Conservation (phyloP, 2,888 invertebrate genomes). For the Xanthia togata region DNA sequence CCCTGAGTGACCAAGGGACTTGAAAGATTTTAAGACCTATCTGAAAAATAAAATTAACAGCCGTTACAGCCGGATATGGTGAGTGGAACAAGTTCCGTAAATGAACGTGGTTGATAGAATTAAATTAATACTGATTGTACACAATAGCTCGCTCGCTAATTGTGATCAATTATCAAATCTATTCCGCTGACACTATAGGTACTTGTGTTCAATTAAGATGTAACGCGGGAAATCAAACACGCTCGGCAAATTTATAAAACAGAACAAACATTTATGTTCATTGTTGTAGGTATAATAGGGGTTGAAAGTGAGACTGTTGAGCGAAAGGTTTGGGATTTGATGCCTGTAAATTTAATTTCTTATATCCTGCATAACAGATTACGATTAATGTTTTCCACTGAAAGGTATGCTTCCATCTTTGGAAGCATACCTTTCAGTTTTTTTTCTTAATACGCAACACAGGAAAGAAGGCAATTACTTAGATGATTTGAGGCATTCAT, state of each 20-base stretch:
- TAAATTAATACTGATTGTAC: slow-evolving; percentile 39
- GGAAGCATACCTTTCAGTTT: not conserved
- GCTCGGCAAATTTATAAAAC: slow-evolving; percentile 19
- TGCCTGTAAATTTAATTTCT: not conserved
- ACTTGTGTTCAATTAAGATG: slow-evolving; percentile 44
- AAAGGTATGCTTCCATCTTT: too few species aligned
- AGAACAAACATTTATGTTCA: not conserved
- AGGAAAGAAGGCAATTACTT: not conserved
- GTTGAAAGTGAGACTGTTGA: too few species aligned
- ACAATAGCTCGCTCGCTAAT: slow-evolving; percentile 47
- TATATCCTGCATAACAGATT: too few species aligned
- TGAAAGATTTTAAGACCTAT: not conserved
- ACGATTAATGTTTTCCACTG: not conserved
- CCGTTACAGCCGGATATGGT: too few species aligned
- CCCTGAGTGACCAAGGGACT: too few species aligned
- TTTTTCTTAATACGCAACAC: not conserved
- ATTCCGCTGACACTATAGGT: slow-evolving; percentile 41
- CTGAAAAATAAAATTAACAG: not conserved
- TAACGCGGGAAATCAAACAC: slow-evolving; percentile 21
- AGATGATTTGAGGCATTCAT: not conserved
- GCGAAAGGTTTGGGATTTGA: not conserved
- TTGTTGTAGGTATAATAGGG: not conserved
- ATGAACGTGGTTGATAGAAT: slow-evolving; percentile 17
- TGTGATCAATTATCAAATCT: slow-evolving; percentile 59
- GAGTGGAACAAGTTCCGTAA: not conserved